Percentiles rank a stretch among this genome's conserved stretches.
These are phyloP conservation scores for Brachyopa scutellaris DNA, from an alignment of 2,888 invertebrate genomes.

Conservation along the genomic window DNA sequence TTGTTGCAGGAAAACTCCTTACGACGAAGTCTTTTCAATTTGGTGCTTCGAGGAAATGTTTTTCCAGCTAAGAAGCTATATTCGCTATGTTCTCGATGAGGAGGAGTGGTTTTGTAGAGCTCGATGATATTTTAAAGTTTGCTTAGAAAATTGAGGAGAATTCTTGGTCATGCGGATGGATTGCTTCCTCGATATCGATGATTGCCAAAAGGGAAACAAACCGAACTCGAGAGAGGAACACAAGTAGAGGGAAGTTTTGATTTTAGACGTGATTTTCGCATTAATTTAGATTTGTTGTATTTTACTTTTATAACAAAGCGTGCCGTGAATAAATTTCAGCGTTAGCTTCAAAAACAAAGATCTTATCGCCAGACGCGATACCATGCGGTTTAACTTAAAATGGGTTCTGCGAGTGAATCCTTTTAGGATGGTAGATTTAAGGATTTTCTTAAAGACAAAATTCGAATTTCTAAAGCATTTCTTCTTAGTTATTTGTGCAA, in stretches of 20 bases:
- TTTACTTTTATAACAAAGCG: not conserved
- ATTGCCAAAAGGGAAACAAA: not conserved
- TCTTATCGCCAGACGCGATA: too few relatives aligned
- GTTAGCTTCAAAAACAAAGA: not conserved
- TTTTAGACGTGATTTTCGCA: conserved; percentile 3
- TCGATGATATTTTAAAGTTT: conserved; percentile 39
- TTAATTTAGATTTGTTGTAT: conserved; percentile 16
- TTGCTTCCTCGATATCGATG: conserved; percentile 32
- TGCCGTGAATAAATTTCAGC: not conserved
- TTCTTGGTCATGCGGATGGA: conserved; percentile 35
- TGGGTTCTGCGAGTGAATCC: too few relatives aligned
- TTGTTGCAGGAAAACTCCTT: conserved; percentile 40
- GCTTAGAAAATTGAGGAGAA: conserved; percentile 37
- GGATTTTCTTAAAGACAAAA: too few relatives aligned
- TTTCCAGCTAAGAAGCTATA: conserved; percentile 11
- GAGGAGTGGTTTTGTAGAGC: not conserved
- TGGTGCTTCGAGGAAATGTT: conserved; percentile 42
- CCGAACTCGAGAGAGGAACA: not conserved
- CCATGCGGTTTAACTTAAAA: too few relatives aligned
- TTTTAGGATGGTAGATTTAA: too few relatives aligned
- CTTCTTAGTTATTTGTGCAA: too few relatives aligned
- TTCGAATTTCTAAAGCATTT: too few relatives aligned
- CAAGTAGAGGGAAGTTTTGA: conserved; percentile 3
- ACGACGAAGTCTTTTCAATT: conserved; percentile 54
- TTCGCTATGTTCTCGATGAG: not conserved